Evolutionary conservation across 2,113 vertebrate species (phyloP).

Genomic region (Engraulis encrasicolus): DNA sequence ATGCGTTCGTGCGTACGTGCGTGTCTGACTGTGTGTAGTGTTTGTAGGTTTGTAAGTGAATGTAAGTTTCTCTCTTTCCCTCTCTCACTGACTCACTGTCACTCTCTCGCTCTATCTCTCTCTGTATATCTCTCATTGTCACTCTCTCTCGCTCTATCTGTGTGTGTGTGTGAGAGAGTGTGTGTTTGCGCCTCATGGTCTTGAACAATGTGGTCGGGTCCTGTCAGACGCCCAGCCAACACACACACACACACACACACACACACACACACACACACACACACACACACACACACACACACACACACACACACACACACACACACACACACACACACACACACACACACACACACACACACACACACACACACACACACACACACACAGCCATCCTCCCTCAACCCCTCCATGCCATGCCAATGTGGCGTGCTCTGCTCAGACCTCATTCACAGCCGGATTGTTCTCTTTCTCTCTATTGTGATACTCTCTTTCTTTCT

Average conservation of each 20-base stretch:
- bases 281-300: neutral
- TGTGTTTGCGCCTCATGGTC: slow-evolving; percentile 1
- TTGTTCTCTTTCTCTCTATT: neutral
- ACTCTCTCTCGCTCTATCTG: no score
- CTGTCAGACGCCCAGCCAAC: neutral
- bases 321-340: neutral
- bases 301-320: neutral
- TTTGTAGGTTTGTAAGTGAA: no score
- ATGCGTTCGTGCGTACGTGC: no score
- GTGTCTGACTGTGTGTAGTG: no score
- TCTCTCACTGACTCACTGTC: no score
- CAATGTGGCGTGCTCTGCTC: neutral
- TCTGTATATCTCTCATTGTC: no score
- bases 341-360: neutral
- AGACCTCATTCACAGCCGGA: neutral
- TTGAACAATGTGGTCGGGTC: slow-evolving; percentile 10
- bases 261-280: neutral
- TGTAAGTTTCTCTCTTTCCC: no score
- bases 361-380: neutral
- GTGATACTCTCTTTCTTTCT: neutral
- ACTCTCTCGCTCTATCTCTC: no score
- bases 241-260: neutral
- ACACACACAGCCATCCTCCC: neutral
- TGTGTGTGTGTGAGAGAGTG: neutral
- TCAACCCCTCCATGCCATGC: neutral